Evolutionary conservation across 2,797 vertebrate species (phyloP).

Genomic region (Melanotaenia boesemani): DNA sequence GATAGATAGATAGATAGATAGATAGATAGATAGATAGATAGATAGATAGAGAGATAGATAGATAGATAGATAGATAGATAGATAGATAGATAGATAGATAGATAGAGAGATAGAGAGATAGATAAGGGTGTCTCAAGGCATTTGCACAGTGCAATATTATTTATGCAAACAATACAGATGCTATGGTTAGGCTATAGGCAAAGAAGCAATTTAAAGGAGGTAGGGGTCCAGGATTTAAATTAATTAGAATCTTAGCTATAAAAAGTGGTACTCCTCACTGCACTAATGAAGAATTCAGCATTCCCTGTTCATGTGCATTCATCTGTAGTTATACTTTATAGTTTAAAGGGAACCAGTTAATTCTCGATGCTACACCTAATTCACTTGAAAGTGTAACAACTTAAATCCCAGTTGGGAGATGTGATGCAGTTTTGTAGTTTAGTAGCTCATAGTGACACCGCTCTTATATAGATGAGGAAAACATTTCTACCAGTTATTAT

Average conservation of each 20-base stretch:
- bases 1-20: too few relatives aligned
- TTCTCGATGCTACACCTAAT: slow-evolving; percentile 19
- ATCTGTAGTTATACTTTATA: not conserved
- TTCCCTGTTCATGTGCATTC: slow-evolving; percentile 21
- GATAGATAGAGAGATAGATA: too few relatives aligned
- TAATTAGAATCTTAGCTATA: slow-evolving; percentile 6
- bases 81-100: too few relatives aligned
- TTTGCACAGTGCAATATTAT: too few relatives aligned
- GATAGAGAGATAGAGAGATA: too few relatives aligned
- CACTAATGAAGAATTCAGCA: slow-evolving; percentile 2
- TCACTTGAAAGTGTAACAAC: slow-evolving; percentile 1
- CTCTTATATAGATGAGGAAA: slow-evolving; percentile 15
- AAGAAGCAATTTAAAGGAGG: not conserved
- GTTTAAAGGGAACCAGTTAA: slow-evolving; percentile 29
- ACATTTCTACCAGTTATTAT: too few relatives aligned
- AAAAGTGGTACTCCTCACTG: not conserved
- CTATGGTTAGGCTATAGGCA: too few relatives aligned
- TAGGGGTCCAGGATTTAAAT: slow-evolving; percentile 2
- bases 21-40: too few relatives aligned
- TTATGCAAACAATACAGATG: too few relatives aligned
- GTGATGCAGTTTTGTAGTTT: slow-evolving; percentile 46
- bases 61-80: too few relatives aligned
- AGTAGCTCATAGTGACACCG: slow-evolving; percentile 25
- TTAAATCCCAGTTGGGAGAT: slow-evolving; percentile 33
- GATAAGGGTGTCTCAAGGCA: too few relatives aligned